Base-by-base conservation (phyloP, 2,797 vertebrate species). In the Ctenopoma multispine region DNA sequence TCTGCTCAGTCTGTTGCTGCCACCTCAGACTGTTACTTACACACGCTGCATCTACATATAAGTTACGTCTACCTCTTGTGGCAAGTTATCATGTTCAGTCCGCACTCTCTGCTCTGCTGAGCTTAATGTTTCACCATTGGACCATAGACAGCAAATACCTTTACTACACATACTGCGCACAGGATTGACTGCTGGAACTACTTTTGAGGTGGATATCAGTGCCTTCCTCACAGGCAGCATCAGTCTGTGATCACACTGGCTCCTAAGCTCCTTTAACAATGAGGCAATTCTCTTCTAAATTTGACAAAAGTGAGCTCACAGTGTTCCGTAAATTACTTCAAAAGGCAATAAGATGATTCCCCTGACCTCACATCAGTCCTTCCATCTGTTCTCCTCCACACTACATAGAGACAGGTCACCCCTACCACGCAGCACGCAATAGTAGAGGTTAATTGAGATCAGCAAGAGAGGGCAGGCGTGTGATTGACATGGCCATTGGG, bases 371-470 rank as follows among this genome's bases (percentile, higher is more conserved):
- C 27, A n/a, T 55, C 36, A 4, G 10, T 60, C 12, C n/a, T 23
- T 54, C 68, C 31, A 43, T 63, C 71, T 55, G 34, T 56, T 40
- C 29, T 62, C 18, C 24, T 4, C 63, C 46, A 36, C 41, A 18
- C 70, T 66, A 13, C 70, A 68, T 73, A 65, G 43, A 73, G 77
- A 38, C 21, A 5, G 69, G 81, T 72, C 73, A 47, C 44, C 47
- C 34, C 50, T 49, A 12, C 1, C n/a, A 40, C 20, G 36, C 1
- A 5, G n/a, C 46, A 27, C n/a, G 62, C 61, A 72, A 57, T 43
- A 65, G 77, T 0, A 13, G 78, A 72, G 87, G 88, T 91, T 91
- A 92, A 92, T 91, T 87, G 89, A 90, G 86, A 86, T 87, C 88
- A 87, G 73, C 21, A 4, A 63, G 62, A 69, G 69, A 55, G 68